Conservation (phyloP, 2,113 vertebrate genomes). For the Lota lota region DNA sequence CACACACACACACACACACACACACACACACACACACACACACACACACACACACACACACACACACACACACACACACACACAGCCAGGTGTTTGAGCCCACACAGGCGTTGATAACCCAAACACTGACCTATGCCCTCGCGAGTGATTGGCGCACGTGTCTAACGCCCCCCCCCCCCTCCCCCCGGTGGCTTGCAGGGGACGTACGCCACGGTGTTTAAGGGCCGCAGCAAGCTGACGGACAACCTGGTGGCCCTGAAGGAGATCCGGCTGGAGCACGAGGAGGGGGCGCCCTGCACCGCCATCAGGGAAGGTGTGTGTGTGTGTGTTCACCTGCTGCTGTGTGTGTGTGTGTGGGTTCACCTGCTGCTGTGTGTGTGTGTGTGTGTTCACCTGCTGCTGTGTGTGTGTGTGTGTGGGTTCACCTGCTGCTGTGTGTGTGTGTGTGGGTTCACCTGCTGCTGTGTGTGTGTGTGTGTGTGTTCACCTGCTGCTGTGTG, state of each 20-base stretch:
- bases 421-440: too few species aligned
- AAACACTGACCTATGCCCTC: slow-evolving; percentile 1
- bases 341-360: too few species aligned
- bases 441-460: too few species aligned
- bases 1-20: too few species aligned
- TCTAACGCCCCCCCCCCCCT: background rate
- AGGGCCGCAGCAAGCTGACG: slow-evolving; percentile 93
- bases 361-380: background rate
- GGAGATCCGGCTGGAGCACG: slow-evolving; percentile 92
- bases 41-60: too few species aligned
- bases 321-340: too few species aligned
- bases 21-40: too few species aligned
- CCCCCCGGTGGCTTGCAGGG: slow-evolving; percentile 70
- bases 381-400: too few species aligned
- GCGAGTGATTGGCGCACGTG: too few species aligned
- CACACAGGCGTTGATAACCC: slow-evolving; percentile 15
- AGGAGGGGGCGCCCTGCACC: slow-evolving; percentile 92
- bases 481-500: too few species aligned
- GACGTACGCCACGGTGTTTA: slow-evolving; percentile 94
- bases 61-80: too few species aligned
- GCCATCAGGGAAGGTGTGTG: slow-evolving; percentile 90
- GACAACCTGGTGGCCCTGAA: slow-evolving; percentile 95
- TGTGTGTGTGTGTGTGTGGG: background rate
- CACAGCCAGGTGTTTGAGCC: slow-evolving; percentile 25
- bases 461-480: too few species aligned